Base-by-base conservation (phyloP, 2,797 vertebrate genomes). In the Thunnus albacares region DNA sequence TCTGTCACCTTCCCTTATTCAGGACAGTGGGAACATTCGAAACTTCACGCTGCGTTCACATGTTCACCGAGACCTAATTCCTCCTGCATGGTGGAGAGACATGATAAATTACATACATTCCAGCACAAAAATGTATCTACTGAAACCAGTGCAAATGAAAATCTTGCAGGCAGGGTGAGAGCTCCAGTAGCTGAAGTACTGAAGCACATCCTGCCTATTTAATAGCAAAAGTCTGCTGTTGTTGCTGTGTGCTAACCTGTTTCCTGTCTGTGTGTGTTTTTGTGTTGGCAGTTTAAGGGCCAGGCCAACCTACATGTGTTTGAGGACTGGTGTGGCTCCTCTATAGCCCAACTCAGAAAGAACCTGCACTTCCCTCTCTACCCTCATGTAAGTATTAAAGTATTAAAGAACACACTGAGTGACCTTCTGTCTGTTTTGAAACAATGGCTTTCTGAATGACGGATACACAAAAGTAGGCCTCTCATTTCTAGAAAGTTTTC, bases 271-370 rank as follows among this genome's bases (percentile, higher is more conserved):
- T 83, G 53, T 87, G 57, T 87, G 30, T 20, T 71, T 85, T 38
- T 92, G 82, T 92, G 56, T 93, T 53, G 33, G 56, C 96, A 99
- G 98, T 97, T 96, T 91, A 98, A 98, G 83, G 97, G 98, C 62
- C 97, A 97, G 89, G 98, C 95, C 18, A 99, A 99, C 93, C 95
- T 99, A 78, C 98, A 99, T 0, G 98, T 99, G 77, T 99, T 99
- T 1, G 98, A 99, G 89, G 98, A 99, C 93, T 99, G 98, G 98
- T 99, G 98, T 0, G 98, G 98, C 0, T 97, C 97, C 3, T 97
- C 98, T 0, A 89, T 98, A 71, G 91, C 95, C 84, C 97, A 98
- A 69, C 96, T 99, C 81, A 94, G 97, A 89, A 97, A 96, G 92
- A 99, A 99, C 87, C 95, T 99, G 41, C 98, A 99, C 90, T 99